Evolutionary conservation across 2,888 invertebrate species (phyloP), one percentile per base, ranked within the genome.

Genomic region (Meteorus cinctellus): DNA sequence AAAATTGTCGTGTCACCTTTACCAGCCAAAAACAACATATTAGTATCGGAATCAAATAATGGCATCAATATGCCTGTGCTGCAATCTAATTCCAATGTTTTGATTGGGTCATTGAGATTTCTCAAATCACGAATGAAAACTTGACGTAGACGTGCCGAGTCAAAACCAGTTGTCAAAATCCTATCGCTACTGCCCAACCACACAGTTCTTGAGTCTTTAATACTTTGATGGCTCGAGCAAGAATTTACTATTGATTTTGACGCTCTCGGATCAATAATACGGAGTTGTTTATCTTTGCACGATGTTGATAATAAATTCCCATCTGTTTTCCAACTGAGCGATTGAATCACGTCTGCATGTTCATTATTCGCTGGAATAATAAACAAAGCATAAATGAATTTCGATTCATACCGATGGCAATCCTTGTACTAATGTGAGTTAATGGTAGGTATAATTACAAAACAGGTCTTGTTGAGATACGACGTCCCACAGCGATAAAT

Each of bases 11-110:
- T 97, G 85, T 98, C 98, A 8, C 97, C 98, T 92, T 98, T 98
- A 59, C 98, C 98, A 74, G 96, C 96, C 76, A 98, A 91, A 91
- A 98, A 98, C 77, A 98, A 92, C 97, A 98, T 97, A 84, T 96
- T 96, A 59, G 98, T 98, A 86, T 98, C 98, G 16, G 95, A 91
- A 90, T 98, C 98, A 89, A 94, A 98, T 6, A 98, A 91, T 0
- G 98, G 98, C 93, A 98, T 97, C 79, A 98, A 91, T 77, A 97
- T 95, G 36, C 97, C 97, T 29, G 96, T 96, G 70, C 96, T 96
- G 84, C 96, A 96, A 89, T 97, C 97, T 79, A 96, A 90, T 83
- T 95, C 95, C 55, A 96, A 85, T 0, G 95, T 94, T 89, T 95
- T 96, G 84, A 97, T 94, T 0, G 96, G 92, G 82, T 93, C 92